Evolutionary conservation across 2,888 invertebrate species (phyloP).

Genomic region (Mythimna ferrago): DNA sequence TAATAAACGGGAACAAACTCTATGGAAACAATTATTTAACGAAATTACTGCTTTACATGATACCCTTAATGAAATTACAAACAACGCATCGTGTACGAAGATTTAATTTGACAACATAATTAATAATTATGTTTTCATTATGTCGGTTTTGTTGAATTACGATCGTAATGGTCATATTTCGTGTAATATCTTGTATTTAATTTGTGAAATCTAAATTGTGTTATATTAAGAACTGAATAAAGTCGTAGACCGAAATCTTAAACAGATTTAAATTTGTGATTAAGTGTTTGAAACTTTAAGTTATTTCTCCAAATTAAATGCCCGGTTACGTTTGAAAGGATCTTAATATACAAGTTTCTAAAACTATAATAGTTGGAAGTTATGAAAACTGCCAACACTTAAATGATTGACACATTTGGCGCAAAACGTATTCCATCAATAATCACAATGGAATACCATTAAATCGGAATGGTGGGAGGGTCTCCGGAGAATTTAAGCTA

Average conservation of each 20-base stretch:
- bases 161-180: conserved; percentile 45
- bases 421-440: conserved; percentile 47
- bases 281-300: neutral
- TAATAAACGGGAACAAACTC: conserved; percentile 88
- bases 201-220: conserved; percentile 26
- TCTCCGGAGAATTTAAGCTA: conserved; percentile 63
- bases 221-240: conserved; percentile 7
- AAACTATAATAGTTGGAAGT: neutral
- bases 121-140: conserved; percentile 69
- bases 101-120: conserved; percentile 78
- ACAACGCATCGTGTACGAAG: conserved; percentile 71
- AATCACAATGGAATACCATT: conserved; percentile 62
- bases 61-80: conserved; percentile 84
- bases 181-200: conserved; percentile 46
- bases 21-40: conserved; percentile 87
- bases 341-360: neutral
- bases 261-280: conserved; percentile 13
- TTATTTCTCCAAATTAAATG: conserved; percentile 9
- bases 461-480: conserved; percentile 54
- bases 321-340: neutral
- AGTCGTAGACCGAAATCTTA: neutral
- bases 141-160: conserved; percentile 49
- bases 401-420: neutral
- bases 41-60: conserved; percentile 86
- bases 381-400: neutral